Conservation (phyloP, 2,797 vertebrate species). For the Arctocebus calabarensis region DNA sequence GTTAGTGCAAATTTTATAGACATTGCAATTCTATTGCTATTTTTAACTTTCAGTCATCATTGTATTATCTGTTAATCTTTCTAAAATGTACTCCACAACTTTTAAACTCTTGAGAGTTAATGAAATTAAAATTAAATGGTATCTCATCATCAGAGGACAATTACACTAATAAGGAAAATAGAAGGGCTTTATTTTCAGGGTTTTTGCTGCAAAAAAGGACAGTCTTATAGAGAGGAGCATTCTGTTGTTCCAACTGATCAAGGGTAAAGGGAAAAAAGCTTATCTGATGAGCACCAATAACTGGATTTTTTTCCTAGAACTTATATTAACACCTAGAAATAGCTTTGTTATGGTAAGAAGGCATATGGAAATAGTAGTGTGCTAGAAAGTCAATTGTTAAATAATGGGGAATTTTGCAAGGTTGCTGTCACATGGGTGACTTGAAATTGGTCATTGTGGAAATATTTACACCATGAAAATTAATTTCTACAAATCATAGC, state of each 20-base stretch:
- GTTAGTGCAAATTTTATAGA: not conserved
- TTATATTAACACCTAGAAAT: not conserved
- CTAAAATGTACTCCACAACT: not conserved
- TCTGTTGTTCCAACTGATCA: not conserved
- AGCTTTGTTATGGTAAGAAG: not conserved
- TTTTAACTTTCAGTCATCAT: conserved; percentile 47
- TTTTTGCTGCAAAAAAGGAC: not conserved
- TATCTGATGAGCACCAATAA: not conserved
- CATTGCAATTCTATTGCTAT: not conserved
- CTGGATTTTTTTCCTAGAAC: not conserved
- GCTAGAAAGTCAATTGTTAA: not conserved
- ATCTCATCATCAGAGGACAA: conserved; percentile 13
- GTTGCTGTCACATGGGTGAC: not conserved
- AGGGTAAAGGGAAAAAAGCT: conserved; percentile 8
- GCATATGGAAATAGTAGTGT: not conserved
- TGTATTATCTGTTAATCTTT: conserved; percentile 34
- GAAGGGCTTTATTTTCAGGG: conserved; percentile 35
- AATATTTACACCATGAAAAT: not conserved
- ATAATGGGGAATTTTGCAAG: conserved; percentile 35
- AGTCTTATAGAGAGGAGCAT: not conserved
- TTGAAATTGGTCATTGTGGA: conserved; percentile 11
- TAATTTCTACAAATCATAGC: not conserved
- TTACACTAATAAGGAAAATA: conserved; percentile 40
- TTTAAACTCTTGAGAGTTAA: conserved; percentile 58
- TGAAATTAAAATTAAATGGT: conserved; percentile 57